phyloP scores from a whole-genome alignment of 1,140 invertebrate genomes.

The Hycleus cichorii region DNA sequence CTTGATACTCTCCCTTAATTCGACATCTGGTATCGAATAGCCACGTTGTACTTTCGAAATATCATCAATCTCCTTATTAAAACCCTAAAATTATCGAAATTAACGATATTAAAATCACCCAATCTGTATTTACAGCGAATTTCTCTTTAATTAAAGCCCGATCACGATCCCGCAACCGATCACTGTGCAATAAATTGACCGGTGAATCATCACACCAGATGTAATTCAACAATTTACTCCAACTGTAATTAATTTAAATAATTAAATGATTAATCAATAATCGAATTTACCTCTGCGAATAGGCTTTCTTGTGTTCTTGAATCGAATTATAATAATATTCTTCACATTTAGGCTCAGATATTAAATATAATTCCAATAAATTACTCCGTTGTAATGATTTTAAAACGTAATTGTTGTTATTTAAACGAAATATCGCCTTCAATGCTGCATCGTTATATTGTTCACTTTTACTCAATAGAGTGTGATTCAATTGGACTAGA shows the following conservation, averaged over 20 bases:
- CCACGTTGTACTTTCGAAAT: constrained; percentile 73
- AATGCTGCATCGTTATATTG: constrained; percentile 74
- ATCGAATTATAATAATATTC: constrained; percentile 77
- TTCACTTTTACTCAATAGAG: constrained; percentile 78
- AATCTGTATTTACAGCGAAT: constrained; percentile 62
- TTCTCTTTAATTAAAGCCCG: constrained; percentile 89
- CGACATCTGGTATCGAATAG: constrained; percentile 89
- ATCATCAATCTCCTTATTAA: constrained; percentile 95
- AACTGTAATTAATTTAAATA: constrained; percentile 47
- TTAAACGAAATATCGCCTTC: constrained; percentile 79
- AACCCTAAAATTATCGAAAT: constrained; percentile 53
- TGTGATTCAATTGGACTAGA: constrained; percentile 74
- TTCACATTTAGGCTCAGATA: constrained; percentile 77
- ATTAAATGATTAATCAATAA: neutral
- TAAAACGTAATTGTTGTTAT: constrained; percentile 90
- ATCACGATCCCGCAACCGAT: constrained; percentile 80
- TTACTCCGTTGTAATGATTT: constrained; percentile 80
- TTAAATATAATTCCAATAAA: constrained; percentile 68
- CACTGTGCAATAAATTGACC: constrained; percentile 47
- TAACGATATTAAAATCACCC: constrained; percentile 9
- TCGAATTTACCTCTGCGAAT: constrained; percentile 60
- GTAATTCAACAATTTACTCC: constrained; percentile 74
- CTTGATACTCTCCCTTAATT: constrained; percentile 75
- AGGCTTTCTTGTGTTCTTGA: constrained; percentile 66
- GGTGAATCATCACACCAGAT: constrained; percentile 63